phyloP scores from a whole-genome alignment of 2,888 invertebrate genomes.

The Ceramica pisi region DNA sequence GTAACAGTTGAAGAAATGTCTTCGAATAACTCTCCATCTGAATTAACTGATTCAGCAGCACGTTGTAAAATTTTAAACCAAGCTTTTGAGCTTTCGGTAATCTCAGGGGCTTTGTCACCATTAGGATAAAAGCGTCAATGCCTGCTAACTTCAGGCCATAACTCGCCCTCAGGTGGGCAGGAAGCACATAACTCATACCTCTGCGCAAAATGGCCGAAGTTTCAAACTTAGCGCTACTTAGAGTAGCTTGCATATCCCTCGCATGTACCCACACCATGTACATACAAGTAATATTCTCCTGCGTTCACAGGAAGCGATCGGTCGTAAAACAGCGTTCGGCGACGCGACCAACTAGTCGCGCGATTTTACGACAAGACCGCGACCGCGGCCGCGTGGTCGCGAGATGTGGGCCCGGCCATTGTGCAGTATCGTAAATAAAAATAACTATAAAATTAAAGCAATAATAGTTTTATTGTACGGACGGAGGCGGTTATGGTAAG shows the following conservation, averaged over 20 bases:
- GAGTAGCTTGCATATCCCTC: conserved; percentile 41
- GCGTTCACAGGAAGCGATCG: conserved; percentile 76
- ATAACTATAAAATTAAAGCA: conserved; percentile 71
- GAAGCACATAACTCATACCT: conserved; percentile 60
- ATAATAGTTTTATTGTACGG: conserved; percentile 71
- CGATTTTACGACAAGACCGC: conserved; percentile 71
- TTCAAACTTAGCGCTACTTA: conserved; percentile 52
- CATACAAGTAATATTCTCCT: conserved; percentile 65
- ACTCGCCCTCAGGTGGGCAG: conserved; percentile 61
- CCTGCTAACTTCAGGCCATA: conserved; percentile 35
- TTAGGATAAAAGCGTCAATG: conserved; percentile 45
- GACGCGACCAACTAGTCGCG: conserved; percentile 66
- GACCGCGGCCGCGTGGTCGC: conserved; percentile 64
- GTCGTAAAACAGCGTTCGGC: conserved; percentile 76
- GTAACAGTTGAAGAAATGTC: neutral
- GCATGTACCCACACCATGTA: conserved; percentile 30
- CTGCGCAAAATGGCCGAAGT: conserved; percentile 56
- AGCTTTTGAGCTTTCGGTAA: neutral
- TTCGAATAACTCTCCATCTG: neutral
- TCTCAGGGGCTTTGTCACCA: conserved; percentile 14
- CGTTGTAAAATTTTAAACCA: conserved; percentile 1
- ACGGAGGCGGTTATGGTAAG: conserved; percentile 58
- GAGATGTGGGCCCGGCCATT: conserved; percentile 65
- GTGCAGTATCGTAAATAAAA: conserved; percentile 71
- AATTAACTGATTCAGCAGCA: neutral